Percentiles rank a stretch among this genome's conserved stretches.
These are phyloP conservation scores for Dasyurus viverrinus DNA, from an alignment of 2,113 vertebrate species.

Conservation along the genomic window DNA sequence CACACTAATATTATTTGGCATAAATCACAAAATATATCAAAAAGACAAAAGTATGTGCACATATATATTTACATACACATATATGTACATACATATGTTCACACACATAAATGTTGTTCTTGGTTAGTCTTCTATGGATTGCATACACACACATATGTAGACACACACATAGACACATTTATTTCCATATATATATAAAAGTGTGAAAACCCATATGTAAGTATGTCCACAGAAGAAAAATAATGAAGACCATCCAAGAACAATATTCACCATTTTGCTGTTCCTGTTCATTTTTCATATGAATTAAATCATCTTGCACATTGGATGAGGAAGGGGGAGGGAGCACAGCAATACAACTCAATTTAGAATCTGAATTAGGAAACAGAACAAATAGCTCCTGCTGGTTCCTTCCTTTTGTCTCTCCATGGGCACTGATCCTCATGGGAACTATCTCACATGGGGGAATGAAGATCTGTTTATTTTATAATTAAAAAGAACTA, in stretches of 20 bases:
- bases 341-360: background rate
- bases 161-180: too few relatives aligned
- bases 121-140: background rate
- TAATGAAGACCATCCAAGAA: background rate
- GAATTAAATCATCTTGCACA: background rate
- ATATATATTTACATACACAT: too few relatives aligned
- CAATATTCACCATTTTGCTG: background rate
- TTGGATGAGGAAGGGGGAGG: background rate
- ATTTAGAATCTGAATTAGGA: background rate
- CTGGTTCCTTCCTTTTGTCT: background rate
- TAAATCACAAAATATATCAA: background rate
- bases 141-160: too few relatives aligned
- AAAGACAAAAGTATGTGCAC: background rate
- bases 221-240: background rate
- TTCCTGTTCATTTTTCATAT: background rate
- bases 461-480: background rate
- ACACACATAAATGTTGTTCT: background rate
- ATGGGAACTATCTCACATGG: background rate
- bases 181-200: too few relatives aligned
- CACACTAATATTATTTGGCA: background rate
- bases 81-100: background rate
- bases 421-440: background rate
- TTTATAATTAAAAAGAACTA: background rate
- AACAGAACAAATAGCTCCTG: background rate
- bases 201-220: background rate